Evolutionary conservation across 2,797 vertebrate species (phyloP).

Genomic region (Arnoldichthys spilopterus): DNA sequence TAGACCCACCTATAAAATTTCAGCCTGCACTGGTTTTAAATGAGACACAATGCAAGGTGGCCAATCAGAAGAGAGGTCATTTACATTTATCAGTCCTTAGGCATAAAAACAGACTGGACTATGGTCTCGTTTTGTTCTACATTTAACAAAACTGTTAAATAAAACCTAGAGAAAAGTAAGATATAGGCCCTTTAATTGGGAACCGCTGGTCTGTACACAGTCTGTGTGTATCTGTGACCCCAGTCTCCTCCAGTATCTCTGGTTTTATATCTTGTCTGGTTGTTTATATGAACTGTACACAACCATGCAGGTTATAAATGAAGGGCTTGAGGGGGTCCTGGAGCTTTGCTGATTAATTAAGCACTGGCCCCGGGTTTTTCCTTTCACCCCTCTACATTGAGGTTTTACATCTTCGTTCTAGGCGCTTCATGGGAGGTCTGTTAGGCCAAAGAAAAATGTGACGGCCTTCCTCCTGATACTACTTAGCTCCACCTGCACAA

Average conservation of each 20-base stretch:
- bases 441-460: conserved; percentile 31
- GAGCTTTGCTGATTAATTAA: conserved; percentile 47
- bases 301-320: conserved; percentile 48
- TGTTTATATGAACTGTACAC: conserved; percentile 60
- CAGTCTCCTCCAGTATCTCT: conserved; percentile 23
- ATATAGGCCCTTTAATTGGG: background rate
- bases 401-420: conserved; percentile 33
- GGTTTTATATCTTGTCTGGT: conserved; percentile 31
- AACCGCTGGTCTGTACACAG: background rate
- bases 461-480: conserved; percentile 1
- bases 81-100: too few relatives aligned
- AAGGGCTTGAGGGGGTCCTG: conserved; percentile 28
- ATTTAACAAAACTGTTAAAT: too few relatives aligned
- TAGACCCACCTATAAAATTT: too few relatives aligned
- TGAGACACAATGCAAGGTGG: too few relatives aligned
- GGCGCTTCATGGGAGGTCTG: conserved; percentile 45
- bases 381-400: conserved; percentile 26
- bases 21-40: too few relatives aligned
- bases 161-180: background rate
- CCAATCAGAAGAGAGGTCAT: too few relatives aligned
- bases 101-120: too few relatives aligned
- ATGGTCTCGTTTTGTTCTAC: too few relatives aligned
- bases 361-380: conserved; percentile 24
- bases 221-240: conserved; percentile 27
- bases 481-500: conserved; percentile 50